Percentiles rank a stretch among this genome's conserved stretches.
Evolutionary conservation across 1,140 invertebrate genomes (phyloP).

Genomic region (Akabosia matsudoensis): DNA sequence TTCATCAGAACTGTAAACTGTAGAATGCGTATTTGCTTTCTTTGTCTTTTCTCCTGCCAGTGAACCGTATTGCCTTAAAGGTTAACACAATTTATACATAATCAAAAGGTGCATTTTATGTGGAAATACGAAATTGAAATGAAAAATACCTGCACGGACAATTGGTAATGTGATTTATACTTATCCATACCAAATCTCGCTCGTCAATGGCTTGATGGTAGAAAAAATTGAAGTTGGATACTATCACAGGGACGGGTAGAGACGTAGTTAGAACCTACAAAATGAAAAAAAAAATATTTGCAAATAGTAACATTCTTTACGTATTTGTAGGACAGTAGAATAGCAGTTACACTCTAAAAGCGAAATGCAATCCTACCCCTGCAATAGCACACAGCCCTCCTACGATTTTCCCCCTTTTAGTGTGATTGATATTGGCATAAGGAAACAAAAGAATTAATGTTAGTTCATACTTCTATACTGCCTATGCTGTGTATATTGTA

Average conservation of each 20-base stretch:
- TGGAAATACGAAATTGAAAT: neutral
- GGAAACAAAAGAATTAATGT: no score
- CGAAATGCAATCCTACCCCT: slow-evolving; percentile 48
- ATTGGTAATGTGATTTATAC: slow-evolving; percentile 20
- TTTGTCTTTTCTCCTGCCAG: neutral
- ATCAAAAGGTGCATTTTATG: no score
- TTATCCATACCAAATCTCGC: neutral
- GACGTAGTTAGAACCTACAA: slow-evolving; percentile 80
- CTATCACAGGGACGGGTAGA: slow-evolving; percentile 87
- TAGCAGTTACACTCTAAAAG: neutral
- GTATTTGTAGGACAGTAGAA: neutral
- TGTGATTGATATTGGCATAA: no score
- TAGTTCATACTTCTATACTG: no score
- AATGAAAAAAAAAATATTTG: neutral
- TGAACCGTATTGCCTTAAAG: no score
- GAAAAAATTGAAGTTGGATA: slow-evolving; percentile 71
- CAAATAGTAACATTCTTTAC: neutral
- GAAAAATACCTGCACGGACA: slow-evolving; percentile 29
- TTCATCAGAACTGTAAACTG: neutral
- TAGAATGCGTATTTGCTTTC: neutral
- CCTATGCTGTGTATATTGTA: no score
- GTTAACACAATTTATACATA: no score
- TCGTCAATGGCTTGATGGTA: slow-evolving; percentile 31
- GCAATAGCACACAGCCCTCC: slow-evolving; percentile 55
- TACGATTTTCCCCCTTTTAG: slow-evolving; percentile 52